Evolutionary conservation across 2,113 vertebrate genomes (phyloP), one percentile per base, ranked within the genome.

Genomic region (Porphyrio hochstetteri): DNA sequence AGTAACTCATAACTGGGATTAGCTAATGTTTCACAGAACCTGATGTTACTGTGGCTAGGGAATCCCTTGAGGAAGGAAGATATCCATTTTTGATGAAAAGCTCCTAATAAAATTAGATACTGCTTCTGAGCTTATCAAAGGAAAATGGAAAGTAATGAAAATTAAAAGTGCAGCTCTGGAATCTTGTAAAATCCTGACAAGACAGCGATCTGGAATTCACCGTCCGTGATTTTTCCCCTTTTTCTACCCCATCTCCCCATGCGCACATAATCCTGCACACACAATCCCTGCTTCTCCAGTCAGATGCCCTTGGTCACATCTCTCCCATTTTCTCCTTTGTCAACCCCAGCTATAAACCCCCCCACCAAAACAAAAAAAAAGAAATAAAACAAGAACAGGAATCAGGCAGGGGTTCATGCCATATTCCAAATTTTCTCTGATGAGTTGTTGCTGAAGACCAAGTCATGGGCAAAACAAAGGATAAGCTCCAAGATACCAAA

Each of bases 81-180:
- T 97, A 97, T 50, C 95, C 93, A 96, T 12, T 24, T 96, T 96
- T 97, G 96, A 98, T 96, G 97, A 97, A 97, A 97, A 97, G 95
- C 88, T 93, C 86, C 94, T 98, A 96, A 97, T 98, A 98, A 98
- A 98, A 98, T 97, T 98, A 98, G 96, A 97, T 97, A 93, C 93
- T 97, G 95, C 92, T 98, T 97, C 95, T 95, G 50, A 96, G 92
- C 84, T 96, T 97, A 94, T 96, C 95, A 97, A 97, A 97, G 81
- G 91, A 96, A 97, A 98, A 97, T 84, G 84, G 96, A 96, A 97
- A 97, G 97, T 97, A 97, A 96, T 96, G 97, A 95, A 98, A 98
- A 97, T 97, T 95, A 95, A 92, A 97, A 97, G 82, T 95, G 64
- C 92, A 82, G 83, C 88, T 96, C 95, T 96, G 82, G 63, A 94